A percentile compares a stretch with the other conserved stretches of the same genome.
Evolutionary conservation across 2,113 vertebrate genomes (phyloP).

Genomic region (Psammodynastes pulverulentus): DNA sequence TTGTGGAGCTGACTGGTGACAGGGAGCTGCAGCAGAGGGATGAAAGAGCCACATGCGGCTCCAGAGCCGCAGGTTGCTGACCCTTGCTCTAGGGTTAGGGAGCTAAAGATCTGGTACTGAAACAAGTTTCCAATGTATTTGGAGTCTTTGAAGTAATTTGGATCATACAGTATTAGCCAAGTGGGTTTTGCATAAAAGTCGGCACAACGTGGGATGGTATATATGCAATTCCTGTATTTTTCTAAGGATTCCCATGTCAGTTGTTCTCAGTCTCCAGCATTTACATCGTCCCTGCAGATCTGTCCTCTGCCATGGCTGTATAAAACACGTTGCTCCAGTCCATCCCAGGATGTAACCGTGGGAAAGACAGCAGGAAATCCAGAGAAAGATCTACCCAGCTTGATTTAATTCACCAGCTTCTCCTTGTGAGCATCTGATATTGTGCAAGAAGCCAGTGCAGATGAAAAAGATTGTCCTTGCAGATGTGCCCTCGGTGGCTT

Average conservation of each 20-base stretch:
- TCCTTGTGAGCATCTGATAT: neutral
- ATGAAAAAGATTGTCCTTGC: neutral
- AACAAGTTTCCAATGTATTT: neutral
- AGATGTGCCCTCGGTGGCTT: neutral
- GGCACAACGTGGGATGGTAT: neutral
- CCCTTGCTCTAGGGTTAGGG: neutral
- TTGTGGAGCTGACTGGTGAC: too few species aligned
- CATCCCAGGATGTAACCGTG: neutral
- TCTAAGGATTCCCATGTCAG: neutral
- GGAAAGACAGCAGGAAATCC: neutral
- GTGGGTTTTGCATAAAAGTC: neutral
- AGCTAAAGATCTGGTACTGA: neutral
- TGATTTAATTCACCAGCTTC: too few species aligned
- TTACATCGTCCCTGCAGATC: neutral
- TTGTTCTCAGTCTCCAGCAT: neutral
- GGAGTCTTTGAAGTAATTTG: neutral
- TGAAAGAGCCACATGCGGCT: too few species aligned
- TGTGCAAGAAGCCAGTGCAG: neutral
- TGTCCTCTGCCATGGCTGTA: neutral
- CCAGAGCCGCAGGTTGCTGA: too few species aligned
- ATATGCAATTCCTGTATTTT: neutral
- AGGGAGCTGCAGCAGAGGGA: too few species aligned
- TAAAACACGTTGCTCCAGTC: too few species aligned
- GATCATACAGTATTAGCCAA: neutral
- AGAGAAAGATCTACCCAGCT: neutral